phyloP scores from a whole-genome alignment of 2,888 invertebrate species.

The Synergus japonicus region DNA sequence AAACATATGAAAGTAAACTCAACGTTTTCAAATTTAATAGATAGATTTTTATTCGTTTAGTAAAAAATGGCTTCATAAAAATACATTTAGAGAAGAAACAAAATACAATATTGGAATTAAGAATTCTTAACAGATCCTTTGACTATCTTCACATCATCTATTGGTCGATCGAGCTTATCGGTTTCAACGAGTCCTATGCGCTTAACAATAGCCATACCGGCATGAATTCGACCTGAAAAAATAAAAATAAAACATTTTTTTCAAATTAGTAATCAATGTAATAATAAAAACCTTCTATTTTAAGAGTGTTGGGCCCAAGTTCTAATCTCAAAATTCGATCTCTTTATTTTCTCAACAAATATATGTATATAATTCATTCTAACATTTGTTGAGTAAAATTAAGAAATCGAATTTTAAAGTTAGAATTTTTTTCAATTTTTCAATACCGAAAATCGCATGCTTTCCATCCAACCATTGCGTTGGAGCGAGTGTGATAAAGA shows the following conservation, averaged over 20 bases:
- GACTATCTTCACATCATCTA: slow-evolving; percentile 90
- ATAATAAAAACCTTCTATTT: too few species aligned
- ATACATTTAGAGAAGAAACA: neutral
- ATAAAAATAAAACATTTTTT: slow-evolving; percentile 55
- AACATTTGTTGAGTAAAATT: too few species aligned
- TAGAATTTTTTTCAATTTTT: slow-evolving; percentile 42
- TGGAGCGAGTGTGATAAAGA: slow-evolving; percentile 97
- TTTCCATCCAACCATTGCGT: slow-evolving; percentile 99
- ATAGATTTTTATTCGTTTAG: too few species aligned
- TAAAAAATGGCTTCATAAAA: neutral
- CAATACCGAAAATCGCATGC: slow-evolving; percentile 94
- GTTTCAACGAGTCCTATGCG: slow-evolving; percentile 96
- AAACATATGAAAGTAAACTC: too few species aligned
- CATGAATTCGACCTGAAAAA: slow-evolving; percentile 83
- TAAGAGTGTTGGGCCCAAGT: neutral
- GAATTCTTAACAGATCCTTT: slow-evolving; percentile 79
- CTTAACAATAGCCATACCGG: slow-evolving; percentile 94
- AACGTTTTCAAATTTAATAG: too few species aligned
- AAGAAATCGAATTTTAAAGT: neutral
- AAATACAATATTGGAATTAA: slow-evolving; percentile 54
- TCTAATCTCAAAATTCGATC: too few species aligned
- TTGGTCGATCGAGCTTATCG: slow-evolving; percentile 94
- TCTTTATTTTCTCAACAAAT: neutral
- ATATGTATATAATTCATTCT: neutral
- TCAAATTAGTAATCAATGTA: neutral